A percentile compares a stretch with the other conserved stretches of the same genome.
Conservation (phyloP, 2,113 vertebrate species). For the Atrichornis clamosus region DNA sequence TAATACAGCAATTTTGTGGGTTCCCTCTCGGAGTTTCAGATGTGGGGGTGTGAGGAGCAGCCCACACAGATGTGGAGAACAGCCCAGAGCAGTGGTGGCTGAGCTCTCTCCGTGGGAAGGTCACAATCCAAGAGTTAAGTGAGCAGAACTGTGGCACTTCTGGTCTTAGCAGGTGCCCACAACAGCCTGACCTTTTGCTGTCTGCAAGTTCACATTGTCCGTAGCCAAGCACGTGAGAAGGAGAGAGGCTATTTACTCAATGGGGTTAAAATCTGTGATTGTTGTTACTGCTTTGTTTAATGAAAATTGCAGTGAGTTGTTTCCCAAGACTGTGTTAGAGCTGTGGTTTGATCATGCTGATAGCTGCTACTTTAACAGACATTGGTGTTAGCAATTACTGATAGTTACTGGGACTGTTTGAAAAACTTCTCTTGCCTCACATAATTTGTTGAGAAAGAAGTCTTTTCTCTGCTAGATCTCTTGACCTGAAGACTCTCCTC, state of each 20-base stretch:
- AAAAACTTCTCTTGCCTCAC: not conserved
- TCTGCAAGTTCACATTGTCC: not conserved
- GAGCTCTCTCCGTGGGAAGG: not conserved
- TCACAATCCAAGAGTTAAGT: not conserved
- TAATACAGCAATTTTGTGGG: rapidly evolving
- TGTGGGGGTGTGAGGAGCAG: rapidly evolving
- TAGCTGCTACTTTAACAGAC: not conserved
- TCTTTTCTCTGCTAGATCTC: not conserved
- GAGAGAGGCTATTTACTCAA: not conserved
- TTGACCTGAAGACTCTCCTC: not conserved
- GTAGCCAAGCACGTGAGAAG: not conserved
- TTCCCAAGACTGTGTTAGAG: not conserved
- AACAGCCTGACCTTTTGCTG: not conserved
- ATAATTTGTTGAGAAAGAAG: not conserved
- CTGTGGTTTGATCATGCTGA: not conserved
- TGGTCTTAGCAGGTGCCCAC: not conserved
- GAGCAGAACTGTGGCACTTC: not conserved
- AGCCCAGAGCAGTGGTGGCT: not conserved
- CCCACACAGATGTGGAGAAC: rapidly evolving
- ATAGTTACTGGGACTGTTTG: not conserved
- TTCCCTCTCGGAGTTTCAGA: not conserved
- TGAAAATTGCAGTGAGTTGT: not conserved
- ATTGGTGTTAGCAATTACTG: not conserved
- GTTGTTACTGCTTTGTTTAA: not conserved
- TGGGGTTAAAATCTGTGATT: not conserved